Conservation (phyloP, 1,140 invertebrate genomes). For the Drosophila busckii region DNA sequence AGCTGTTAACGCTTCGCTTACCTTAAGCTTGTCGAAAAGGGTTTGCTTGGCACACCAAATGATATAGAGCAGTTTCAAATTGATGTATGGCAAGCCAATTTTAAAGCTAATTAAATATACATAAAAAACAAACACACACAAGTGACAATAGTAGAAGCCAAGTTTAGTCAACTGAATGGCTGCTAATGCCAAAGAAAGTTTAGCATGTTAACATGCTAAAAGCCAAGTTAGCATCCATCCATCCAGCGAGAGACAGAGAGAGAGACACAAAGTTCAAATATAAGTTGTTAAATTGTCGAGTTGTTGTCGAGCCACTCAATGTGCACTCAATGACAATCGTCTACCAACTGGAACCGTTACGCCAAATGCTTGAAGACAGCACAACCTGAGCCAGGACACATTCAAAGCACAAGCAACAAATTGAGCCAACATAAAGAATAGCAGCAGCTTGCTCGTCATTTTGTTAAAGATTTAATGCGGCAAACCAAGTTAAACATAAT, state of each 20-base stretch:
- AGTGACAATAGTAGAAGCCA: too few species aligned
- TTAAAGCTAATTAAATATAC: too few species aligned
- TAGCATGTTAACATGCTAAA: conserved; percentile 18
- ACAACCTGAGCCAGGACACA: conserved; percentile 3
- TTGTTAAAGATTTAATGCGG: too few species aligned
- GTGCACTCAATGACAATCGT: conserved; percentile 22
- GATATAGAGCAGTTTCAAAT: neutral
- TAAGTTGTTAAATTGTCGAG: conserved; percentile 23
- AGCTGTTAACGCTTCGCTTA: conserved; percentile 47
- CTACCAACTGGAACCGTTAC: conserved; percentile 27
- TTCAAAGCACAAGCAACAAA: conserved; percentile 1
- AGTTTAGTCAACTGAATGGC: too few species aligned
- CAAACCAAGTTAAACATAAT: too few species aligned
- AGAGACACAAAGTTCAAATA: conserved; percentile 6
- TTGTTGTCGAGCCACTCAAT: conserved; percentile 28
- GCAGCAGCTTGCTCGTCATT: too few species aligned
- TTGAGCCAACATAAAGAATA: too few species aligned
- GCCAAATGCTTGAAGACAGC: conserved; percentile 3
- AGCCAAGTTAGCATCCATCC: too few species aligned
- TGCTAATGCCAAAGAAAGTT: conserved; percentile 31
- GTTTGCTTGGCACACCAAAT: neutral
- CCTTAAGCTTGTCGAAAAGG: conserved; percentile 13
- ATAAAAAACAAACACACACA: too few species aligned
- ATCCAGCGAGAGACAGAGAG: neutral
- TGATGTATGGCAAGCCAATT: neutral